A percentile compares a stretch with the other conserved stretches of the same genome.
Evolutionary conservation across 2,113 vertebrate species (phyloP).

Genomic region (Gobius niger): DNA sequence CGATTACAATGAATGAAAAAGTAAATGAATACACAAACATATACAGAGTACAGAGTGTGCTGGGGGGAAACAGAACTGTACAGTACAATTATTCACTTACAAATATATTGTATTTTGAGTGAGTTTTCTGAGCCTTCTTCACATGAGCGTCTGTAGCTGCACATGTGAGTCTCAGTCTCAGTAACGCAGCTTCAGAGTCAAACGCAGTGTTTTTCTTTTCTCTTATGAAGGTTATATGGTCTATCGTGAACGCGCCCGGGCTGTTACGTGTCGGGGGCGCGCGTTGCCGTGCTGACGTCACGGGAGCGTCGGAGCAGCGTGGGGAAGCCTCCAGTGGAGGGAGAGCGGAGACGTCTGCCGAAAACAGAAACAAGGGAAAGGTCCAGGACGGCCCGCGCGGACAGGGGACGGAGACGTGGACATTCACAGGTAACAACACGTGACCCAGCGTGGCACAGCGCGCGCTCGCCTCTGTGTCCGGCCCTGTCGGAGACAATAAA

Average conservation of each 20-base stretch:
- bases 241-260: constrained; percentile 13
- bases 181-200: too few species aligned
- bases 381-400: constrained; percentile 2
- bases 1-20: too few species aligned
- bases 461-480: too few species aligned
- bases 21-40: too few species aligned
- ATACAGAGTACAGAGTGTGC: too few species aligned
- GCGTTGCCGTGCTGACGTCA: constrained; percentile 59
- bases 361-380: constrained; percentile 54
- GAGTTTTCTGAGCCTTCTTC: too few species aligned
- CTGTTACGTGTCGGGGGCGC: constrained; percentile 43
- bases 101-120: too few species aligned
- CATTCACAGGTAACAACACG: background rate
- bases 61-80: too few species aligned
- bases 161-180: too few species aligned
- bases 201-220: too few species aligned
- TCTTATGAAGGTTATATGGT: background rate
- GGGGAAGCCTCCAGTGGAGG: constrained; percentile 58
- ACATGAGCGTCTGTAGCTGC: too few species aligned
- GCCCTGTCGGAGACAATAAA: constrained; percentile 13
- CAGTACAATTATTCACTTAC: too few species aligned
- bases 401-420: constrained; percentile 9
- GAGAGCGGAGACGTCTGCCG: constrained; percentile 33
- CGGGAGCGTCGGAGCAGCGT: constrained; percentile 44
- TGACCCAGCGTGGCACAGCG: constrained; percentile 17